Percentiles rank a stretch among this genome's conserved stretches.
These are phyloP conservation scores for Porites rus DNA, from an alignment of 92 coral and sea anemone species.

Conservation along the genomic window DNA sequence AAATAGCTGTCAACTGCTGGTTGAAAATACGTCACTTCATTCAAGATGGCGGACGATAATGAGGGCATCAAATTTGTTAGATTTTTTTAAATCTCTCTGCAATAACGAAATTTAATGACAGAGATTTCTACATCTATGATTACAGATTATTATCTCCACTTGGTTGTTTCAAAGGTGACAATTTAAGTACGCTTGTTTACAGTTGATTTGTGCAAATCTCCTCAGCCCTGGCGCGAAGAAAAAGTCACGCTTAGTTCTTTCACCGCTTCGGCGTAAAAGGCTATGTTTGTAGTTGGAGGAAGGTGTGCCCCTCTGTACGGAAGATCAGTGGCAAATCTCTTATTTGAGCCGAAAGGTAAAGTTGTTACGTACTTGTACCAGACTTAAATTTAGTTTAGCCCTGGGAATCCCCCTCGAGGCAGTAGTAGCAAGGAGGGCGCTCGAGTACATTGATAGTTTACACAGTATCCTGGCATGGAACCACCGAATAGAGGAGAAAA, in stretches of 20 bases:
- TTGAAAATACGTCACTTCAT: background rate
- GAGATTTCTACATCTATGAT: no score
- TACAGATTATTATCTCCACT: no score
- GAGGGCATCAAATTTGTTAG: background rate
- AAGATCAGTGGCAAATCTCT: background rate
- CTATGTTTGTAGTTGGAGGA: background rate
- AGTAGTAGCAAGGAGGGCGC: no score
- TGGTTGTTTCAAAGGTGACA: no score
- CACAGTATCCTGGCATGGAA: no score
- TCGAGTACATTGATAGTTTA: no score
- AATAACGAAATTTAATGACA: background rate
- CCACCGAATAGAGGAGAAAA: no score
- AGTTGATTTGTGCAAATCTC: no score
- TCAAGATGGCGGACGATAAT: constrained; percentile 4
- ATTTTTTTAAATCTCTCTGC: background rate
- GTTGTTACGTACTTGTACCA: background rate
- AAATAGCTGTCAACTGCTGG: constrained; percentile 23
- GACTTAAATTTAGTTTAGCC: no score
- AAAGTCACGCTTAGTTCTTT: background rate
- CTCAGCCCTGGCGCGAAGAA: no score
- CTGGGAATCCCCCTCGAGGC: no score
- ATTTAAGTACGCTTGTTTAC: no score
- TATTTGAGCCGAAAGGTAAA: constrained; percentile 7
- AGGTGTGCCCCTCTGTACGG: background rate
- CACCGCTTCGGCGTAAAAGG: background rate